Conservation (phyloP, 2,113 vertebrate genomes). For the Cyrtonyx montezumae region DNA sequence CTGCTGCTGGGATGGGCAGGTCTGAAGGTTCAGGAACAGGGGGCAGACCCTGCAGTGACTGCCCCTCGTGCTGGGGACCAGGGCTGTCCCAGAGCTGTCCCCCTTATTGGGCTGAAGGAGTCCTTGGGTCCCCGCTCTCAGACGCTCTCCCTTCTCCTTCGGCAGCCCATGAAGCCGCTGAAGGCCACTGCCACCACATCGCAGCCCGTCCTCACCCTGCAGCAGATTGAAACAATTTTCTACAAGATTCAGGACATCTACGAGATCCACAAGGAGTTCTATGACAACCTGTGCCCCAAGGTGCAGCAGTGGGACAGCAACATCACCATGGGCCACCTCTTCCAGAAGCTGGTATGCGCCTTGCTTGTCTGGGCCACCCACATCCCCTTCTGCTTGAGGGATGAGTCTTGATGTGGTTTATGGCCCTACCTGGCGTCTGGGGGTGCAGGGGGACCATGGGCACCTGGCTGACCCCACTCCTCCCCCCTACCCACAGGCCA, state of each 20-base stretch:
- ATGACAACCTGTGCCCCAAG: slow-evolving; percentile 90
- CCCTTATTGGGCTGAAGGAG: not conserved
- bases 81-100: not conserved
- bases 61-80: not conserved
- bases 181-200: slow-evolving; percentile 96
- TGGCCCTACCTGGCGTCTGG: not conserved
- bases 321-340: slow-evolving; percentile 94
- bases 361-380: not conserved
- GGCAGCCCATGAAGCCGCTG: slow-evolving; percentile 94
- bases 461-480: not conserved
- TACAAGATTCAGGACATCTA: slow-evolving; percentile 98
- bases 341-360: slow-evolving; percentile 93
- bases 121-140: not conserved
- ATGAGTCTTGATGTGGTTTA: not conserved
- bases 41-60: not conserved
- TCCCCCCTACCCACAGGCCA: slow-evolving; percentile 80
- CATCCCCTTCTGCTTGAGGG: not conserved
- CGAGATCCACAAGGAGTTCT: slow-evolving; percentile 97
- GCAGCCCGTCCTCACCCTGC: slow-evolving; percentile 93
- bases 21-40: accelerated
- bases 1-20: accelerated
- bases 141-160: not conserved
- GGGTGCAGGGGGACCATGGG: not conserved
- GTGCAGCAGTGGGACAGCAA: slow-evolving; percentile 97
- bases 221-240: slow-evolving; percentile 98